phyloP scores from a whole-genome alignment of 2,888 invertebrate species.

The Abrostola triplasia region DNA sequence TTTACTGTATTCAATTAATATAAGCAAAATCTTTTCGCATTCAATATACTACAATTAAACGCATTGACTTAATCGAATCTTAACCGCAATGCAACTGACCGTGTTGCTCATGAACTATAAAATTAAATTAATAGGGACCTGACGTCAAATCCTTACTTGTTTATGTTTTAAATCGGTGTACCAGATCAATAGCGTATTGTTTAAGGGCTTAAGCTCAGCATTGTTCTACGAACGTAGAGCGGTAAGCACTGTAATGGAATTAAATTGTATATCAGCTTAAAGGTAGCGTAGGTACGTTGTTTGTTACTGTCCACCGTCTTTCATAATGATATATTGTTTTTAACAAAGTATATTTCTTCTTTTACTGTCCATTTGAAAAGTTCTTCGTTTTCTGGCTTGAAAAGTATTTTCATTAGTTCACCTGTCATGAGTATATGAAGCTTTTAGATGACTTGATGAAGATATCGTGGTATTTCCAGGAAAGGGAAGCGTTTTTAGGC shows the following conservation, averaged over 20 bases:
- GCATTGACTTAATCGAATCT: too few species aligned
- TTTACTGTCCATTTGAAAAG: background rate
- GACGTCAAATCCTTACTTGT: background rate
- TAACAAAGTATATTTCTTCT: background rate
- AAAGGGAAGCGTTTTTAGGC: too few species aligned
- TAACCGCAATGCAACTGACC: too few species aligned
- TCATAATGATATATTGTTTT: slow-evolving; percentile 19
- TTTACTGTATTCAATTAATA: slow-evolving; percentile 42
- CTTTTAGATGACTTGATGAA: too few species aligned
- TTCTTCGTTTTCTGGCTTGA: background rate
- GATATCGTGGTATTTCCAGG: too few species aligned
- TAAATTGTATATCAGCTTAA: slow-evolving; percentile 66
- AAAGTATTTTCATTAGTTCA: background rate
- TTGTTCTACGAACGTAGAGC: slow-evolving; percentile 61
- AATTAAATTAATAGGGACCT: background rate
- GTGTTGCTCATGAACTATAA: too few species aligned
- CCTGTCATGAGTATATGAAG: too few species aligned
- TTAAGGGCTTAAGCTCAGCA: slow-evolving; percentile 67
- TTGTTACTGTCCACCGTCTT: slow-evolving; percentile 39
- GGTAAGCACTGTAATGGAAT: slow-evolving; percentile 67
- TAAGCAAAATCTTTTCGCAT: background rate
- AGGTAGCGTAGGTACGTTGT: slow-evolving; percentile 51
- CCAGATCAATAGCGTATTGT: slow-evolving; percentile 61
- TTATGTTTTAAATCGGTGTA: slow-evolving; percentile 18
- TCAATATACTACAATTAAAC: background rate